Conservation (phyloP, 37 sponge, comb jelly and placozoan species). For the Crambe crambe region DNA sequence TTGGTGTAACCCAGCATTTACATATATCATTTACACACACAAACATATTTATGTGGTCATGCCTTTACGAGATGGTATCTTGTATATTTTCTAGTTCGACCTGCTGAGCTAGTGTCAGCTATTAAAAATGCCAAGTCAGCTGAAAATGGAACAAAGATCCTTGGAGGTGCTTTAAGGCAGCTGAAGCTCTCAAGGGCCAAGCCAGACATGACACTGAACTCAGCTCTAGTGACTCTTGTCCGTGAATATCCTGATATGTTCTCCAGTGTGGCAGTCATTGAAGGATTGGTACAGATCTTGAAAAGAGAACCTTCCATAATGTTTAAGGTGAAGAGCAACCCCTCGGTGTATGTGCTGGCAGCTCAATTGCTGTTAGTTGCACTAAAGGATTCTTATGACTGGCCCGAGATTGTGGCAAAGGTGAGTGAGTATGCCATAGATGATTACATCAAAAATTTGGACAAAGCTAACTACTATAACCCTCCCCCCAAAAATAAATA, state of each 20-base stretch:
- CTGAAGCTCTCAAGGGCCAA: slow-evolving; percentile 77
- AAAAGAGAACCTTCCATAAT: slow-evolving; percentile 60
- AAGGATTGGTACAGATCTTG: slow-evolving; percentile 62
- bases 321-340: slow-evolving; percentile 67
- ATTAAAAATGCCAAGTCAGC: slow-evolving; percentile 32
- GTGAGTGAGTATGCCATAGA: no score
- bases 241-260: slow-evolving; percentile 44
- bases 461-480: no score
- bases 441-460: no score
- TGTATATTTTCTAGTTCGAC: slow-evolving; percentile 61
- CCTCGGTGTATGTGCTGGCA: slow-evolving; percentile 59
- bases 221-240: slow-evolving; percentile 36
- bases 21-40: no score
- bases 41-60: no score
- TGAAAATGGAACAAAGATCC: slow-evolving; percentile 25
- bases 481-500: no score
- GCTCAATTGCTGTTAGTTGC: slow-evolving; percentile 54
- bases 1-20: no score
- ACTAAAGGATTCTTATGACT: slow-evolving; percentile 65
- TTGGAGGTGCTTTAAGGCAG: slow-evolving; percentile 53
- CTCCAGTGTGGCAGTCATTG: slow-evolving; percentile 33
- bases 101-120: slow-evolving; percentile 54
- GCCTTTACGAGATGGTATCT: no score
- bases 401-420: slow-evolving; percentile 87
- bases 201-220: slow-evolving; percentile 57